phyloP scores from a whole-genome alignment of 2,113 vertebrate species.

The Anguilla japonica region DNA sequence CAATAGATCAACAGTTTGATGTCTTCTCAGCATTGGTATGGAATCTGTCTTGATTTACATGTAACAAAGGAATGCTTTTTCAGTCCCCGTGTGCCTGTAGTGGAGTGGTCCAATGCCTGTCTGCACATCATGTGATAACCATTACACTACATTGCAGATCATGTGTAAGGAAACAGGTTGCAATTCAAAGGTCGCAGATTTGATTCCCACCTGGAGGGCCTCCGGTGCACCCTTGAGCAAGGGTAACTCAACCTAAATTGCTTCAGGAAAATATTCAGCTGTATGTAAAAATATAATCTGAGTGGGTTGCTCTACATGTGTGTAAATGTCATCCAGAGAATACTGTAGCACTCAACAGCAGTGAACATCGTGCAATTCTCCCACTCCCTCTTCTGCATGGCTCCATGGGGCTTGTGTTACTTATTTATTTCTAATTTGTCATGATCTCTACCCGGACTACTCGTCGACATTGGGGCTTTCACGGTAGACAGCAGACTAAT shows the following conservation, averaged over 20 bases:
- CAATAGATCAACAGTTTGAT: not conserved
- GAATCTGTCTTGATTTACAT: too few species aligned
- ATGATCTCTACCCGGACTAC: constrained; percentile 10
- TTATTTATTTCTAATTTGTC: not conserved
- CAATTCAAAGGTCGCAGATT: too few species aligned
- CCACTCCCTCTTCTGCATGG: not conserved
- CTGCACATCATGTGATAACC: not conserved
- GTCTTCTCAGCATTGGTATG: too few species aligned
- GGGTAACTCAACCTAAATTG: too few species aligned
- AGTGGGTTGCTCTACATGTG: too few species aligned
- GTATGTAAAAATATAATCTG: too few species aligned
- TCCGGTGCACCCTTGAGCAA: too few species aligned
- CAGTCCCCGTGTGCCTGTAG: not conserved
- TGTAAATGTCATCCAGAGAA: not conserved
- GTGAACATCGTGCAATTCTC: not conserved
- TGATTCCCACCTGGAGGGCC: too few species aligned
- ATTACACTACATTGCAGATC: too few species aligned
- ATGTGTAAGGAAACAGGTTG: too few species aligned
- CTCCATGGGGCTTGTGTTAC: not conserved
- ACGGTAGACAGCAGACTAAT: constrained; percentile 20
- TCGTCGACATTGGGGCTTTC: constrained; percentile 16
- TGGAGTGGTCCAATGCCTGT: not conserved
- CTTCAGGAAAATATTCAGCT: too few species aligned
- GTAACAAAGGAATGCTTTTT: too few species aligned
- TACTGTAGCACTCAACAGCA: not conserved